Evolutionary conservation across 2,797 vertebrate species (phyloP), one percentile per base, ranked within the genome.

Genomic region (Uromys caudimaculatus): DNA sequence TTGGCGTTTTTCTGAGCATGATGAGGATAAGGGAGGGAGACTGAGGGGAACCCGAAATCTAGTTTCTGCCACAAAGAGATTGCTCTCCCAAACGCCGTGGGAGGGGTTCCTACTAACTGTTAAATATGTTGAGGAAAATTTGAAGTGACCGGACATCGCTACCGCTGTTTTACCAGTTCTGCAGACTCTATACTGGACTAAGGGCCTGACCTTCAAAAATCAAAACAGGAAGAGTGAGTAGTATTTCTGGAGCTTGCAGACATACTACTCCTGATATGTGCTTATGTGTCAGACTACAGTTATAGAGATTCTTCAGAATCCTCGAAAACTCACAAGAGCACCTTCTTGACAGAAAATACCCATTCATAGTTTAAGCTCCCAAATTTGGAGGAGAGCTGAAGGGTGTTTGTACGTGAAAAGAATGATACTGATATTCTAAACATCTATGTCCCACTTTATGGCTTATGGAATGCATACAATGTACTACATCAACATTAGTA

Each of bases 261-360:
- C 17, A 83, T 21, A 64, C 10, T 81, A 79, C 21, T 88, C 32
- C 76, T 85, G 82, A 91, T 54, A n/a, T 86, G 58, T 69, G 11
- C 87, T 95, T 81, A 93, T 87, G 93, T 35, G 4, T 75, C 64
- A 24, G 86, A 52, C 4, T 27, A 35, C 52, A 90, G 54, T 89
- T 96, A 82, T 29, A 88, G 91, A 89, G 67, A 87, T 83, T 83
- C 73, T 41, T 84, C 47, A 81, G 35, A 95, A 89, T 93, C 29
- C 35, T 95, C 6, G 62, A 79, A 93, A 83, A 11, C 4, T 44
- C 27, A 32, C 0, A 0, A 77, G 92, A 89, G 17, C 0, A 1
- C 35, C 75, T 29, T 41, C 35, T 84, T 88, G 47, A 78, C 71
- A 77, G 73, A n/a, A 16, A 84, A 47, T 64, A 75, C 29, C 92